Evolutionary conservation across 1,140 invertebrate genomes (phyloP).

Genomic region (Laupala kohalensis): DNA sequence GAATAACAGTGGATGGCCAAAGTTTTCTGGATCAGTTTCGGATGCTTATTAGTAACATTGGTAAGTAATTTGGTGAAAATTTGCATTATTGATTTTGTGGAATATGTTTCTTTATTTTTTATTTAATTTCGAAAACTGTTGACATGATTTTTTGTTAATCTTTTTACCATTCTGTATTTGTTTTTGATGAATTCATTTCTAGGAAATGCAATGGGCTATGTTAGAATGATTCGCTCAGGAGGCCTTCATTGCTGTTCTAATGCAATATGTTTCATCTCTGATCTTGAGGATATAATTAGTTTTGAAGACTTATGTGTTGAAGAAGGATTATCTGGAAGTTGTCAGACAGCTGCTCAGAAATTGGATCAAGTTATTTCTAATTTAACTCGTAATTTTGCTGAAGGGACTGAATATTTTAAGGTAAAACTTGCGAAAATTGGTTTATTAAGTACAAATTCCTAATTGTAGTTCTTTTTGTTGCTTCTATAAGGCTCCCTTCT

Average conservation of each 20-base stretch:
- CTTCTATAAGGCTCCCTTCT: no score
- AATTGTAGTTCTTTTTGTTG: no score
- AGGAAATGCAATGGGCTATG: constrained; percentile 93
- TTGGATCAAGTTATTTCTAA: constrained; percentile 65
- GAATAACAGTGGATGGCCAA: constrained; percentile 64
- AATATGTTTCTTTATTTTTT: no score
- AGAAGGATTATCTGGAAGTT: constrained; percentile 41
- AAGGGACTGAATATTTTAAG: constrained; percentile 91
- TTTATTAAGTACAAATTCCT: no score
- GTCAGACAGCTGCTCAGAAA: constrained; percentile 50
- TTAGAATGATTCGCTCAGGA: constrained; percentile 86
- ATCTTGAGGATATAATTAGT: constrained; percentile 54
- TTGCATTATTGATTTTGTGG: no score
- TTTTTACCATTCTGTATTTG: no score
- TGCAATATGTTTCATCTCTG: constrained; percentile 79
- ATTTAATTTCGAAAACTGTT: no score
- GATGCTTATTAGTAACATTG: constrained; percentile 83
- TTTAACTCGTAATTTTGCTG: constrained; percentile 74
- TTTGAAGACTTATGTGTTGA: constrained; percentile 44
- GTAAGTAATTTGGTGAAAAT: constrained; percentile 28
- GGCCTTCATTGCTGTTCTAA: constrained; percentile 84
- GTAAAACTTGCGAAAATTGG: constrained; percentile 28
- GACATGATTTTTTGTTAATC: background rate
- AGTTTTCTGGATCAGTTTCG: constrained; percentile 90
- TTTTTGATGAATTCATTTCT: constrained; percentile 13